A percentile compares a stretch with the other conserved stretches of the same genome.
These are phyloP conservation scores for Drosophila multiciliata DNA, from an alignment of 2,888 invertebrate genomes.

Conservation along the genomic window DNA sequence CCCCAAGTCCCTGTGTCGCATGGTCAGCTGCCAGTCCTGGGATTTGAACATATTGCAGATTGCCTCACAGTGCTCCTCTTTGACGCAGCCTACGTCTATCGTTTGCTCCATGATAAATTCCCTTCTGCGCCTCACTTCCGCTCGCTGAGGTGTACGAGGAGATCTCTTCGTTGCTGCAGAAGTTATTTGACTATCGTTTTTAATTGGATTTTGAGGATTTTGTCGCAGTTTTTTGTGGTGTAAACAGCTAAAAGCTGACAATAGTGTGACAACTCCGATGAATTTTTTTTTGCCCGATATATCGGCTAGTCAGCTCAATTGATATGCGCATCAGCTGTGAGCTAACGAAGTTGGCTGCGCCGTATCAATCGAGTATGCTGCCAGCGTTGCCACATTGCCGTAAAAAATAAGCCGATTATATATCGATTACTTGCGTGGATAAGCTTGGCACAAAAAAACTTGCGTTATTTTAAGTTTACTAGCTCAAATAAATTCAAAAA, in stretches of 20 bases:
- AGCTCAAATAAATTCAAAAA: not conserved
- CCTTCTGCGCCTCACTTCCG: constrained; percentile 5
- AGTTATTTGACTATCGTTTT: not conserved
- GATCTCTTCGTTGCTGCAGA: not conserved
- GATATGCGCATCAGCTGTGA: constrained; percentile 37
- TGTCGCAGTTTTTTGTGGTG: constrained; percentile 24
- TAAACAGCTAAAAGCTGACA: constrained; percentile 43
- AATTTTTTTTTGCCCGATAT: constrained; percentile 37
- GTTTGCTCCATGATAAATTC: constrained; percentile 41
- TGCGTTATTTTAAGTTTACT: not conserved
- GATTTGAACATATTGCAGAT: constrained; percentile 56
- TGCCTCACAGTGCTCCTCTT: constrained; percentile 57
- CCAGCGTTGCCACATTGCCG: constrained; percentile 16
- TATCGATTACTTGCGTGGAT: not conserved
- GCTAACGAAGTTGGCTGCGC: constrained; percentile 29
- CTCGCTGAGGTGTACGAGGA: not conserved
- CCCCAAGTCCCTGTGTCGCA: constrained; percentile 53
- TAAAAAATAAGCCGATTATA: not conserved
- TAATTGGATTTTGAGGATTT: constrained; percentile 6
- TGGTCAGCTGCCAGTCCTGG: constrained; percentile 52
- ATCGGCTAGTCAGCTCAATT: constrained; percentile 27
- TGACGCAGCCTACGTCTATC: constrained; percentile 53
- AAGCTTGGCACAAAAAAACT: not conserved
- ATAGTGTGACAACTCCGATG: constrained; percentile 41
- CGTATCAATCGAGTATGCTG: not conserved